Conservation (phyloP, 2,888 invertebrate species). For the Chironomus riparius region DNA sequence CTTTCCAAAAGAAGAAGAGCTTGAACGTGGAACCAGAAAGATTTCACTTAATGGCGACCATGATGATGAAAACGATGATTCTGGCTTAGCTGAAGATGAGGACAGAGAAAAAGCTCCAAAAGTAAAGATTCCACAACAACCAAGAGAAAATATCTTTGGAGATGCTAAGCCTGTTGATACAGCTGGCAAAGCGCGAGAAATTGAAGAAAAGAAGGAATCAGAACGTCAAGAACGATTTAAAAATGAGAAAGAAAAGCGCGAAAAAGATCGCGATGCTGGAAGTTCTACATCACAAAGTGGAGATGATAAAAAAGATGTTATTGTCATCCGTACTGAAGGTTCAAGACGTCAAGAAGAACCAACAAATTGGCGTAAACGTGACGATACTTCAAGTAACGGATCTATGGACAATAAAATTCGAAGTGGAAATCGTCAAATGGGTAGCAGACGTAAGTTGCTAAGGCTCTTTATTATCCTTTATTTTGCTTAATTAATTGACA, state of each 20-base stretch:
- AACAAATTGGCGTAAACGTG: constrained; percentile 18
- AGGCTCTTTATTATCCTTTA: neutral
- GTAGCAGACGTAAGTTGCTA: neutral
- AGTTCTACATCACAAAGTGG: neutral
- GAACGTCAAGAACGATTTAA: constrained; percentile 39
- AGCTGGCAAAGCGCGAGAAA: constrained; percentile 78
- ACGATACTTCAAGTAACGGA: constrained; percentile 7
- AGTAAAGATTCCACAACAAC: constrained; percentile 45
- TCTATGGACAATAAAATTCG: constrained; percentile 1
- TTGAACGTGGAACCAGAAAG: constrained; percentile 34
- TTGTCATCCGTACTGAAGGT: constrained; percentile 14
- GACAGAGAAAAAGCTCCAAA: constrained; percentile 26
- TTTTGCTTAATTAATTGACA: no score
- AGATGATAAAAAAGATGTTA: constrained; percentile 10
- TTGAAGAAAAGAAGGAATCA: constrained; percentile 75
- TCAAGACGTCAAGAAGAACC: constrained; percentile 6
- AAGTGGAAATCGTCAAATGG: neutral
- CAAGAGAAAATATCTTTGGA: constrained; percentile 79
- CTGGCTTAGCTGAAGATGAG: constrained; percentile 17
- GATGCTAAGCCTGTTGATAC: constrained; percentile 93
- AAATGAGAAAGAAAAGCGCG: constrained; percentile 31
- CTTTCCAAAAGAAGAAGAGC: constrained; percentile 43
- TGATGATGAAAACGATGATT: constrained; percentile 11
- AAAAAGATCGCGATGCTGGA: constrained; percentile 7
- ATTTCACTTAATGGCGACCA: constrained; percentile 35